phyloP scores from a whole-genome alignment of 2,888 invertebrate species.

The Lasioglossum malachurum region DNA sequence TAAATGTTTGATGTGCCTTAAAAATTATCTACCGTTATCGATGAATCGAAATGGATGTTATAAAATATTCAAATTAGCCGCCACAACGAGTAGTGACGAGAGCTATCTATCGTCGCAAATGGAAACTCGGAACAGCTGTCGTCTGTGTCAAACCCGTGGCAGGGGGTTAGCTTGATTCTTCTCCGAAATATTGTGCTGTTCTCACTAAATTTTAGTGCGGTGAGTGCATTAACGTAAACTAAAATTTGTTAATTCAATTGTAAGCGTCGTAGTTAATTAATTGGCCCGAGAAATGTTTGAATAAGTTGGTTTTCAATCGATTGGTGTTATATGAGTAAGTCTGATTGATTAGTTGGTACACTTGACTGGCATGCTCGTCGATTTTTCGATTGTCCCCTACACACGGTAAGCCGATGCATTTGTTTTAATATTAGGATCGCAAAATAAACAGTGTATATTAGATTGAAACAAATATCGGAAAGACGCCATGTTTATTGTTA shows the following conservation, averaged over 20 bases:
- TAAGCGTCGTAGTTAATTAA: neutral
- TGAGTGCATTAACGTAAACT: slow-evolving; percentile 61
- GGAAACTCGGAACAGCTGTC: slow-evolving; percentile 78
- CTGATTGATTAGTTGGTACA: slow-evolving; percentile 12
- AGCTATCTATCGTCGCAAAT: slow-evolving; percentile 57
- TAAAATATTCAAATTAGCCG: slow-evolving; percentile 13
- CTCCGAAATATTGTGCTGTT: slow-evolving; percentile 59
- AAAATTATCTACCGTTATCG: neutral
- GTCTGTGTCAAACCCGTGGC: slow-evolving; percentile 78
- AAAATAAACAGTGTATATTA: neutral
- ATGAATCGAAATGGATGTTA: neutral
- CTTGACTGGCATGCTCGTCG: slow-evolving; percentile 28
- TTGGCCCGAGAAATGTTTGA: neutral
- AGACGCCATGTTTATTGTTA: slow-evolving; percentile 55
- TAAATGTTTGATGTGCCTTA: neutral
- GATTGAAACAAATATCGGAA: slow-evolving; percentile 35
- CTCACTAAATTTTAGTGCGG: slow-evolving; percentile 64
- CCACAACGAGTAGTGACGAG: neutral
- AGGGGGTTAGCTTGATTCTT: slow-evolving; percentile 77
- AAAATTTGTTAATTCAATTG: neutral
- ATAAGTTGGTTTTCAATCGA: neutral
- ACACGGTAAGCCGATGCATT: slow-evolving; percentile 3
- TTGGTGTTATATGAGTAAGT: neutral
- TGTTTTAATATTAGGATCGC: slow-evolving; percentile 4
- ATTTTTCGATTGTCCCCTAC: neutral